These are phyloP conservation scores for Brienomyrus brachyistius DNA, from an alignment of 2,113 vertebrate genomes.

Conservation along the genomic window DNA sequence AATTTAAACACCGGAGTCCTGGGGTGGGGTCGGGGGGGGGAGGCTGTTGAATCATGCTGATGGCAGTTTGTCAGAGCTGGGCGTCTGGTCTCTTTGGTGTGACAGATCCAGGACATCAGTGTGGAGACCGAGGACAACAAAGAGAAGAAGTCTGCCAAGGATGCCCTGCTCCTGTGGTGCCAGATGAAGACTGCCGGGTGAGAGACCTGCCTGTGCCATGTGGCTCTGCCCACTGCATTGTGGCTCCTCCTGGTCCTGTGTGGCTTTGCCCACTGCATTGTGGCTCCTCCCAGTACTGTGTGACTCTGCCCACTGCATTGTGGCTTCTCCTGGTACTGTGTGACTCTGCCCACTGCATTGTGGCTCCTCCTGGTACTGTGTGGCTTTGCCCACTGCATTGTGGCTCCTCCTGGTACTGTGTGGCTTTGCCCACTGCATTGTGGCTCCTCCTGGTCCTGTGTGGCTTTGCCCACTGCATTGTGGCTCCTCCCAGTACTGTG, in stretches of 20 bases:
- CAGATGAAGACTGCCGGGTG: too few species aligned
- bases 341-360: neutral
- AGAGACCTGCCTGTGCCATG: too few species aligned
- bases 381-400: neutral
- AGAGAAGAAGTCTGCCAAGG: too few species aligned
- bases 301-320: neutral
- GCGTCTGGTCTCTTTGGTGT: constrained; percentile 13
- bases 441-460: neutral
- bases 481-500: neutral
- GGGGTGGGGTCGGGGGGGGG: neutral
- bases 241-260: too few species aligned
- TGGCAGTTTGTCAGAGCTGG: neutral
- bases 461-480: neutral
- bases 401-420: neutral
- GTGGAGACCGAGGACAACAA: too few species aligned
- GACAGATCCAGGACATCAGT: too few species aligned
- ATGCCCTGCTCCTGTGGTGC: too few species aligned
- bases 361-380: neutral
- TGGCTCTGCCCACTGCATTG: too few species aligned
- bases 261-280: too few species aligned
- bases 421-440: too few species aligned
- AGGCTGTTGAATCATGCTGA: neutral
- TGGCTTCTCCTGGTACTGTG: neutral
- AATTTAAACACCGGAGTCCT: neutral
- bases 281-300: neutral